phyloP scores from a whole-genome alignment of 2,888 invertebrate species.

The Horisme vitalbata region DNA sequence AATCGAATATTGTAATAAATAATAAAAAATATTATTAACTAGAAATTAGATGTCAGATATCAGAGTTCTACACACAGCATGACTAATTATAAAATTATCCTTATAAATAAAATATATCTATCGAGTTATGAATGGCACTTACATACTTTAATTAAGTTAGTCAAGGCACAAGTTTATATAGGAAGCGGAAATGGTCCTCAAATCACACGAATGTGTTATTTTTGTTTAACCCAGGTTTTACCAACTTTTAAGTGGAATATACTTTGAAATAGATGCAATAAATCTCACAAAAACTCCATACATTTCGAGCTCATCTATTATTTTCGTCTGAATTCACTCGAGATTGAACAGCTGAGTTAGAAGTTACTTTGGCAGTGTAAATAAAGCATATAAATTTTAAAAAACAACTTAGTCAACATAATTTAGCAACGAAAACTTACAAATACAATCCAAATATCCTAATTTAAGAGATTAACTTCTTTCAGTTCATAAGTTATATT shows the following conservation, averaged over 20 bases:
- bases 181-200: conserved; percentile 11
- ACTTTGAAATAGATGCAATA: no score
- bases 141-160: conserved; percentile 19
- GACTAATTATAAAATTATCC: conserved; percentile 15
- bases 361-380: conserved; percentile 26
- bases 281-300: not conserved
- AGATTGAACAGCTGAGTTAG: conserved; percentile 2
- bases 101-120: conserved; percentile 15
- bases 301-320: no score
- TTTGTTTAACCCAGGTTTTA: not conserved
- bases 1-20: conserved; percentile 5
- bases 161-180: conserved; percentile 28
- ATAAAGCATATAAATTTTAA: conserved; percentile 3
- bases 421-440: conserved; percentile 4
- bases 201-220: not conserved
- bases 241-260: no score
- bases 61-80: conserved; percentile 17
- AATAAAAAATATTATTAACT: conserved; percentile 7
- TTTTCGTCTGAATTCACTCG: no score
- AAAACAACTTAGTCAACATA: conserved; percentile 3
- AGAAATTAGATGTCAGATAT: conserved; percentile 2
- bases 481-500: conserved; percentile 31
- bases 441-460: conserved; percentile 6
- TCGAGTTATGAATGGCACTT: conserved; percentile 32
- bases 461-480: conserved; percentile 24